Base-by-base conservation (phyloP, 2,113 vertebrate species). In the Aegotheles bennettii region DNA sequence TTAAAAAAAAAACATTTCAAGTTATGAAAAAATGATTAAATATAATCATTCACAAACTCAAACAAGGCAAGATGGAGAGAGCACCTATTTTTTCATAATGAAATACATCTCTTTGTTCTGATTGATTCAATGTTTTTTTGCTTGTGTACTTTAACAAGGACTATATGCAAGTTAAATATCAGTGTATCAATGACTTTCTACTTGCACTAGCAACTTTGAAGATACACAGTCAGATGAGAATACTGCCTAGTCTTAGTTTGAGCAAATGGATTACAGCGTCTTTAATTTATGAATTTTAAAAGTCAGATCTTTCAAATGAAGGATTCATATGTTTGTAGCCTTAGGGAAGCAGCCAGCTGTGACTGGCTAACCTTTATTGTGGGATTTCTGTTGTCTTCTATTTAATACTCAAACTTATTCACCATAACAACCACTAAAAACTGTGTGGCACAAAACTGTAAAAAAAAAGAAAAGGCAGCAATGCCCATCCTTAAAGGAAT, bases 281-380 rank as follows among this genome's bases (percentile, higher is more conserved):
- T 89, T 81, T 87, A 90, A 94, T 89, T 89, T 47, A 84, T 36
- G 36, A 59, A 42, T 85, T 84, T 67, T 40, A 90, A 84, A 95
- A 92, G 54, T 59, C 77, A 85, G 29, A 42, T 82, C 51, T 87
- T 75, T 89, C 59, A 60, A 69, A 84, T 40, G 63, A 87, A 74
- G 51, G 77, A 87, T 77, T 78, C 7, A 1, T 71, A 42, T 50
- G 76, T 16, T 57, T 69, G 59, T 35, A 89, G 77, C 77, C 81
- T 59, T 6, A 2, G 76, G 51, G 93, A 95, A 95, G 77, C 42
- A 84, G 64, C 23, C 69, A 87, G 69, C 87, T 91, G 64, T 78
- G 76, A 81, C 48, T n/a, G 45, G 73, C 31, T 89, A 67, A 94
- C 84, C 80, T 94, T 89, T 96, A 50, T 81, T 84, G 68, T 93